Conservation (phyloP, 2,113 vertebrate genomes). For the Panthera tigris region DNA sequence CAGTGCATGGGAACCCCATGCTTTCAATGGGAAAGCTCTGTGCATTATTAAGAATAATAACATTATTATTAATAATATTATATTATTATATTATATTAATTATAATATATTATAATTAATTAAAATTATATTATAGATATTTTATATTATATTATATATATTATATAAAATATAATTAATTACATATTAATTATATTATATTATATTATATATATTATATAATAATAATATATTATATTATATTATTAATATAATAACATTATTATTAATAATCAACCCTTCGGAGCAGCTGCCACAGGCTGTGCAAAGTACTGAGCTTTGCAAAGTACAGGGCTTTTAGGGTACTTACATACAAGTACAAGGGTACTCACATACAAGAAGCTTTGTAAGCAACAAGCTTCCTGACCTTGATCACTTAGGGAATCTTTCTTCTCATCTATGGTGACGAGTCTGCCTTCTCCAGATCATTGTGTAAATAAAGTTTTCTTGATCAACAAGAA, state of each 20-base stretch:
- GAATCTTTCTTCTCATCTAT: neutral
- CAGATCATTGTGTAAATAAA: neutral
- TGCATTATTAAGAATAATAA: neutral
- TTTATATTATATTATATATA: too few species aligned
- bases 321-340: neutral
- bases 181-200: too few species aligned
- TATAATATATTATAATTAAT: too few species aligned
- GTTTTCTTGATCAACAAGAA: neutral
- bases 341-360: too few species aligned
- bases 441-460: neutral
- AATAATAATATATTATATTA: too few species aligned
- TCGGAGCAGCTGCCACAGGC: fast-evolving
- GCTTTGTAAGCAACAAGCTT: neutral
- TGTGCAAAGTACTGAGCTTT: neutral
- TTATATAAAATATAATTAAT: too few species aligned
- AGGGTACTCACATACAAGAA: too few species aligned
- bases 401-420: neutral
- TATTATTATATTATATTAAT: too few species aligned
- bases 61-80: neutral
- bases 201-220: too few species aligned
- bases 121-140: too few species aligned
- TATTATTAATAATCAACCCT: neutral
- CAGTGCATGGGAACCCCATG: fast-evolving
- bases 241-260: neutral
- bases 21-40: neutral